phyloP scores from a whole-genome alignment of 35 echinoderm and acorn worm genomes.

The Ptychodera flava region DNA sequence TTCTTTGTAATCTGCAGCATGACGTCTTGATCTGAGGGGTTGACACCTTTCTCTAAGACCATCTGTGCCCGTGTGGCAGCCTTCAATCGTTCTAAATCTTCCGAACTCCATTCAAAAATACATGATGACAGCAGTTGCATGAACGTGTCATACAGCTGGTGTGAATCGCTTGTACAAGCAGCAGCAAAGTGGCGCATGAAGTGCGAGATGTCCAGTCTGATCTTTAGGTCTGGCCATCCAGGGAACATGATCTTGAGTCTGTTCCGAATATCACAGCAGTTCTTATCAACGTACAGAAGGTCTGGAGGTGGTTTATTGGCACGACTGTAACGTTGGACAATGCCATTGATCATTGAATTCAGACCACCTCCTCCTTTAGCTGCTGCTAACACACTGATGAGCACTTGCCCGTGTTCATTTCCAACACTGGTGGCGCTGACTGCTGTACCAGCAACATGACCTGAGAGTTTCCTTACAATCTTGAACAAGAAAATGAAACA shows the following conservation, averaged over 20 bases:
- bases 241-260: constrained; percentile 20
- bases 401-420: constrained; percentile 47
- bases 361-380: constrained; percentile 19
- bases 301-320: constrained; percentile 28
- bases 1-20: constrained; percentile 5
- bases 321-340: constrained; percentile 13
- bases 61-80: constrained; percentile 12
- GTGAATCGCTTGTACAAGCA: constrained; percentile 13
- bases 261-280: constrained; percentile 31
- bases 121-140: constrained; percentile 22
- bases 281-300: constrained; percentile 50
- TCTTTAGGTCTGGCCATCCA: constrained; percentile 37
- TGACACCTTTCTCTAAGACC: neutral
- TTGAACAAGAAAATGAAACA: neutral
- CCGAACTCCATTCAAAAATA: constrained; percentile 45
- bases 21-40: constrained; percentile 7
- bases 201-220: constrained; percentile 61
- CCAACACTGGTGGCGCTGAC: constrained; percentile 48
- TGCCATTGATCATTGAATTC: constrained; percentile 17
- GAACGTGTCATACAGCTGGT: constrained; percentile 34
- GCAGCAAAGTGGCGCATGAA: constrained; percentile 42
- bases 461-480: constrained; percentile 19
- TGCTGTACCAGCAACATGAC: constrained; percentile 17
- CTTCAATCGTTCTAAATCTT: constrained; percentile 34
- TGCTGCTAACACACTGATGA: constrained; percentile 43